Conservation (phyloP, 2,888 invertebrate genomes). For the Oligia fasciuncula region DNA sequence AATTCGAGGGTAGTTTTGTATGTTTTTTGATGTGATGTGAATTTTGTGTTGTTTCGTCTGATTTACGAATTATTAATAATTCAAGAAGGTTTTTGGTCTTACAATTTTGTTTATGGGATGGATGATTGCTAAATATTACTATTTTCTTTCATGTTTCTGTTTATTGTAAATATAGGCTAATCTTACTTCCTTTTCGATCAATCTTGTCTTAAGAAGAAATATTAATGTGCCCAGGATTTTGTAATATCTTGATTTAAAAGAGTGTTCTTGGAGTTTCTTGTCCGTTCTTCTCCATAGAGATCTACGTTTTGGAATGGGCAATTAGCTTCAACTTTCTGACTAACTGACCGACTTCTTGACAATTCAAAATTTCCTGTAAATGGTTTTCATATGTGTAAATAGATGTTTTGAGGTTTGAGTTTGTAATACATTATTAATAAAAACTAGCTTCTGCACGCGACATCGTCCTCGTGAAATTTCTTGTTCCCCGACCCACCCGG, state of each 20-base stretch:
- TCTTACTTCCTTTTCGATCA: background rate
- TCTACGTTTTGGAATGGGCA: no score
- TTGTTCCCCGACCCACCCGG: no score
- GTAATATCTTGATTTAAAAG: background rate
- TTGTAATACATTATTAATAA: no score
- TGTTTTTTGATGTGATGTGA: constrained; percentile 11
- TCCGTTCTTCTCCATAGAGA: background rate
- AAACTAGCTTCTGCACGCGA: no score
- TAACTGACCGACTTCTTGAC: no score
- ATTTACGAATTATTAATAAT: background rate
- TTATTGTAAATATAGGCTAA: background rate
- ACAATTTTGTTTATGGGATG: background rate
- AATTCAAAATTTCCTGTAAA: no score
- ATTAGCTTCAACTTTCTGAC: no score
- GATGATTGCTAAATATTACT: background rate
- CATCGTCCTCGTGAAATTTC: no score
- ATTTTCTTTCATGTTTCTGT: background rate
- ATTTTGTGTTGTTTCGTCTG: background rate
- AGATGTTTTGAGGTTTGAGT: no score
- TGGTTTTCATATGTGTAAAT: no score
- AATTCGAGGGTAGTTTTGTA: constrained; percentile 42
- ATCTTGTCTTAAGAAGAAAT: background rate
- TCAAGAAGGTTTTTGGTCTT: background rate
- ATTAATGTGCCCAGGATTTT: background rate
- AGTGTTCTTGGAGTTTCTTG: background rate